These are phyloP conservation scores for Scrobipalpa atriplicella DNA, from an alignment of 2,888 invertebrate species.

Conservation along the genomic window DNA sequence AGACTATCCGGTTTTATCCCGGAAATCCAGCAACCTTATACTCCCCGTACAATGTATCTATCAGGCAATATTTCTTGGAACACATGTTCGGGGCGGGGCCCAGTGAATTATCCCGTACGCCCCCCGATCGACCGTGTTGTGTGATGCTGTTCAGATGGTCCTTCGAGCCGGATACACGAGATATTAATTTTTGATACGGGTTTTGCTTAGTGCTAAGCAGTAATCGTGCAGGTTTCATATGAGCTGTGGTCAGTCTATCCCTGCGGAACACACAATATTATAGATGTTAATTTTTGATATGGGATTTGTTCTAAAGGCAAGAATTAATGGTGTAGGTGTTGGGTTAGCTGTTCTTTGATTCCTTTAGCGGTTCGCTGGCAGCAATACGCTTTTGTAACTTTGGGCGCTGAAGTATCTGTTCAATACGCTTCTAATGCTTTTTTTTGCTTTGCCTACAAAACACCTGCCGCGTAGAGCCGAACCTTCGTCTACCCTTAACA, in stretches of 20 bases:
- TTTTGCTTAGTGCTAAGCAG: not conserved
- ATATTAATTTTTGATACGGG: constrained; percentile 31
- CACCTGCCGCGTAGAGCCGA: no score
- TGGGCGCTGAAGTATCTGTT: no score
- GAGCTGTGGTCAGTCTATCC: not conserved
- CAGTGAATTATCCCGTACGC: constrained; percentile 44
- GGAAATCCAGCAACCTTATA: not conserved
- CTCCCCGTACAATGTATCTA: constrained; percentile 36
- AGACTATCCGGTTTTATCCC: not conserved
- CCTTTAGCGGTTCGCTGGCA: no score
- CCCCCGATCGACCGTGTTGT: constrained; percentile 37
- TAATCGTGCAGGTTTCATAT: not conserved
- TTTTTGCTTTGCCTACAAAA: no score
- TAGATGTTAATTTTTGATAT: no score
- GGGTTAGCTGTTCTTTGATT: no score
- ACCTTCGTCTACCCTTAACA: no score
- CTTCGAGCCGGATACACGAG: constrained; percentile 38
- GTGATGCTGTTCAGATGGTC: constrained; percentile 34
- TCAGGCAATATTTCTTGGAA: constrained; percentile 46
- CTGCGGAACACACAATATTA: not conserved
- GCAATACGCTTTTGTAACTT: no score
- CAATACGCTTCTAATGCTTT: no score
- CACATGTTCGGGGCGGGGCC: constrained; percentile 49
- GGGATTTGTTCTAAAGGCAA: no score
- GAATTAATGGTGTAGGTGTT: no score